Base-by-base conservation (phyloP, 2,888 invertebrate species). In the Cistogaster globosa region DNA sequence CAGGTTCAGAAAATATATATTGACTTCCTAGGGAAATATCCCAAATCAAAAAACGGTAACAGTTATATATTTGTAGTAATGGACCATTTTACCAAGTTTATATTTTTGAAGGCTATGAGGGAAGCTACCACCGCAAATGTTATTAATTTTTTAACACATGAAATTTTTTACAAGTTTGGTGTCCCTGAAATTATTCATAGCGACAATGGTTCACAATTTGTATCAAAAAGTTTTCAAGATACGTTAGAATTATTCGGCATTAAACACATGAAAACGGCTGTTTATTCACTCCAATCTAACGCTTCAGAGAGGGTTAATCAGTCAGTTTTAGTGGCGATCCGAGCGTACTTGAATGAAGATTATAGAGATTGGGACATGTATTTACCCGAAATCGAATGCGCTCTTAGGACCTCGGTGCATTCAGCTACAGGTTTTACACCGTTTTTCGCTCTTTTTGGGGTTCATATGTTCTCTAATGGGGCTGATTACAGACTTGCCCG, bases 261-360 rank as follows among this genome's bases (percentile, higher is more conserved):
- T n/a, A n/a, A n/a, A n/a, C n/a, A n/a, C n/a, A n/a, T n/a, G n/a
- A n/a, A n/a, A n/a, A n/a, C n/a, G n/a, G n/a, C n/a, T n/a, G n/a
- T n/a, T n/a, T n/a, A n/a, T n/a, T n/a, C n/a, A n/a, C n/a, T n/a
- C n/a, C n/a, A n/a, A n/a, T n/a, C n/a, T n/a, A n/a, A n/a, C n/a
- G n/a, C n/a, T n/a, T n/a, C n/a, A n/a, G n/a, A n/a, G n/a, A n/a
- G n/a, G n/a, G n/a, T n/a, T n/a, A n/a, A n/a, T n/a, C n/a, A n/a
- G n/a, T n/a, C n/a, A n/a, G n/a, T 91, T 1, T 87, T 89, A 7
- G 89, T 90, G 0, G 89, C 88, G 60, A 88, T 91, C 1, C 22
- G 86, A 14, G 65, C 82, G 0, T 84, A 86, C 18, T 6, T 87
- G 0, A 42, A 87, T 12, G n/a, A 68, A 0, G 83, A n/a, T n/a